Evolutionary conservation across 2,113 vertebrate species (phyloP).

Genomic region (Carollia perspicillata): DNA sequence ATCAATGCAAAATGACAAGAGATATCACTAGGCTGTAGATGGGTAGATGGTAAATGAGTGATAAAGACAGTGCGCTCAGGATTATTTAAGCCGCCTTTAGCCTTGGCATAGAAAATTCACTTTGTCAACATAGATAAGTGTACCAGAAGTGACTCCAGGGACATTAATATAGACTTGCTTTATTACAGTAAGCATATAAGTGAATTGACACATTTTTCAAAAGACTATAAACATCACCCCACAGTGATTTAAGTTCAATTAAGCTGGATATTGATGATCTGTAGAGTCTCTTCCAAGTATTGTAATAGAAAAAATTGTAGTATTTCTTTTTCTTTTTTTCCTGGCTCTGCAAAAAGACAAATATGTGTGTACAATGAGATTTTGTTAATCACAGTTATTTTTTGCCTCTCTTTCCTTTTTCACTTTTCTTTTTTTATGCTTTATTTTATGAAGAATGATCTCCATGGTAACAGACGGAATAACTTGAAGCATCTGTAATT

Average conservation of each 20-base stretch:
- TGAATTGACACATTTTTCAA: slow-evolving; percentile 54
- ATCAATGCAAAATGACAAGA: neutral
- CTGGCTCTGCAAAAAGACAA: slow-evolving; percentile 14
- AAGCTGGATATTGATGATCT: slow-evolving; percentile 52
- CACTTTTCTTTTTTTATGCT: neutral
- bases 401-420: neutral
- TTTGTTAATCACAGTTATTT: slow-evolving; percentile 46
- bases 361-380: slow-evolving; percentile 45
- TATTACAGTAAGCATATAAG: slow-evolving; percentile 54
- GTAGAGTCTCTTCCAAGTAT: slow-evolving; percentile 38
- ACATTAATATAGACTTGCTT: slow-evolving; percentile 51
- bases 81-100: slow-evolving; percentile 44
- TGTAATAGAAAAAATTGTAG: slow-evolving; percentile 37
- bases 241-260: slow-evolving; percentile 63
- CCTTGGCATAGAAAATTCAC: neutral
- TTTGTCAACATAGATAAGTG: slow-evolving; percentile 61
- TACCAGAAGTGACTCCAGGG: slow-evolving; percentile 32
- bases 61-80: neutral
- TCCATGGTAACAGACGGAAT: slow-evolving; percentile 26
- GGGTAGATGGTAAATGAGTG: neutral
- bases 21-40: neutral
- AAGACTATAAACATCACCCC: slow-evolving; percentile 27
- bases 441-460: neutral
- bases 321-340: neutral
- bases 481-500: slow-evolving; percentile 50